Conservation (phyloP, 2,797 vertebrate genomes). For the Cyclura pinguis region DNA sequence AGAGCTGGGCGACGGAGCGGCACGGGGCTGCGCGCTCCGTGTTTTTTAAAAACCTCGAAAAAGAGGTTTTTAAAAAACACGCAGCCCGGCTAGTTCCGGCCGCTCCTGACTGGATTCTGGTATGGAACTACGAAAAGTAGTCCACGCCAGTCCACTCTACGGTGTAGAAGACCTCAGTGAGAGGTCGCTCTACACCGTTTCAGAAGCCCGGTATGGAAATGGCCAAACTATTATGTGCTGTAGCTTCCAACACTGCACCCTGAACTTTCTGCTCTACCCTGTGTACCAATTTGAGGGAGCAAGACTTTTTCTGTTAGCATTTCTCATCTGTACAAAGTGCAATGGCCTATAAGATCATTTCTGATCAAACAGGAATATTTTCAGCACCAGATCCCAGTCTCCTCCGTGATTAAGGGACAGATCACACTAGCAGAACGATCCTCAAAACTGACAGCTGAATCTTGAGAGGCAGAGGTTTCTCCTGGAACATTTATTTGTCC, state of each 20-base stretch:
- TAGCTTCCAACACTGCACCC: neutral
- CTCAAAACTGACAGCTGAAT: neutral
- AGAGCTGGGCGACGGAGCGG: no score
- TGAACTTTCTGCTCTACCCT: neutral
- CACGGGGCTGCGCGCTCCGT: no score
- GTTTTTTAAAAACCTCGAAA: no score
- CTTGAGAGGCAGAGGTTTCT: constrained; percentile 33
- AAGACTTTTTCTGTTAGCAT: neutral
- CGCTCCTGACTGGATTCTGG: no score
- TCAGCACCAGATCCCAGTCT: neutral
- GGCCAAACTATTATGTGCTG: no score
- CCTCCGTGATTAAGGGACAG: constrained; percentile 36
- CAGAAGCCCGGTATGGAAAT: no score
- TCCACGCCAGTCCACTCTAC: no score
- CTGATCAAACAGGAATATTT: constrained; percentile 32
- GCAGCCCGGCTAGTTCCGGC: no score
- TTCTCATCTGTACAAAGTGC: neutral
- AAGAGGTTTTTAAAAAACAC: no score
- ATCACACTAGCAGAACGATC: constrained; percentile 34
- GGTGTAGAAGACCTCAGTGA: no score
- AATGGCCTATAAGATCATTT: constrained; percentile 7
- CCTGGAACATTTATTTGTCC: constrained; percentile 44
- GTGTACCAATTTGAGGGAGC: neutral
- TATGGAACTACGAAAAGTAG: no score
- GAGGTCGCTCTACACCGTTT: no score